phyloP scores from a whole-genome alignment of 2,113 vertebrate species.

The Cyprinodon tularosa region DNA sequence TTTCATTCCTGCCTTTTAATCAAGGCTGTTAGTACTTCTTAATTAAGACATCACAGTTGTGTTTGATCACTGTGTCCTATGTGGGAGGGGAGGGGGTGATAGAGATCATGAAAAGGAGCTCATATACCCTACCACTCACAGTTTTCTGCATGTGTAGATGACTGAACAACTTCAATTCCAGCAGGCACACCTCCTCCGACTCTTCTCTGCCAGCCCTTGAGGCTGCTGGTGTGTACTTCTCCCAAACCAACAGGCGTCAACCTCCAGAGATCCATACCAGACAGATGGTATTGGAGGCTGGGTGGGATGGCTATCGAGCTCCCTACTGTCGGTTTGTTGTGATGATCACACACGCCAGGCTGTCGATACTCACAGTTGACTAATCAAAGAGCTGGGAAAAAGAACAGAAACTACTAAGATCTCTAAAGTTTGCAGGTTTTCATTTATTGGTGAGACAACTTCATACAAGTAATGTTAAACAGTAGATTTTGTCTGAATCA shows the following conservation, averaged over 20 bases:
- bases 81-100: constrained; percentile 15
- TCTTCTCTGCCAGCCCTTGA: constrained; percentile 66
- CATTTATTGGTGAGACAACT: constrained; percentile 51
- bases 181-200: constrained; percentile 55
- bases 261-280: constrained; percentile 79
- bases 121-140: constrained; percentile 36
- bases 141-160: constrained; percentile 68
- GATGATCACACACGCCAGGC: constrained; percentile 69
- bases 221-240: constrained; percentile 61
- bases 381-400: constrained; percentile 67
- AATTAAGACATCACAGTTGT: constrained; percentile 82
- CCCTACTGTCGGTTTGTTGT: constrained; percentile 69
- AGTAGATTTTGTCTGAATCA: constrained; percentile 16
- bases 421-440: constrained; percentile 59
- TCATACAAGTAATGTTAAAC: constrained; percentile 38
- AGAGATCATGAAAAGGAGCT: constrained; percentile 50
- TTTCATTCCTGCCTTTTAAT: constrained; percentile 79
- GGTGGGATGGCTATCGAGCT: constrained; percentile 61
- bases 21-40: constrained; percentile 78
- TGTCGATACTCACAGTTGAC: constrained; percentile 74
- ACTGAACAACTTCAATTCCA: constrained; percentile 78
- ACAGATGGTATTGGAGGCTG: constrained; percentile 78
- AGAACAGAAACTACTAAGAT: constrained; percentile 43
- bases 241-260: constrained; percentile 63
- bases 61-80: constrained; percentile 74